phyloP scores from a whole-genome alignment of 1,140 invertebrate genomes.

The Drosophila yakuba region DNA sequence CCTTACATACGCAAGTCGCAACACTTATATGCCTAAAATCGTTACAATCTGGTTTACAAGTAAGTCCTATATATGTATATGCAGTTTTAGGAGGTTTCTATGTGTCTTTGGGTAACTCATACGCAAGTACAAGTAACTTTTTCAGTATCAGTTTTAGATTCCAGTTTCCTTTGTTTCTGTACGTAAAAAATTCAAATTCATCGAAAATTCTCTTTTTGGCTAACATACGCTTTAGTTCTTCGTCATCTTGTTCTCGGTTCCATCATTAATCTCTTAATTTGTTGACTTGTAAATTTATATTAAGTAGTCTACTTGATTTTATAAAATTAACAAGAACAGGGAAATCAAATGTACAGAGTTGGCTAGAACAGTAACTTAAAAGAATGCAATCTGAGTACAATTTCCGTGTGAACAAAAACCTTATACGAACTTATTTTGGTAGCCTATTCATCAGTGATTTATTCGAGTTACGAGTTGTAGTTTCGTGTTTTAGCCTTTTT shows the following conservation, averaged over 20 bases:
- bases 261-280: conserved; percentile 18
- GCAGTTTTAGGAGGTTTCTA: conserved; percentile 52
- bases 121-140: conserved; percentile 32
- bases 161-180: conserved; percentile 42
- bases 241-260: conserved; percentile 25
- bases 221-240: conserved; percentile 37
- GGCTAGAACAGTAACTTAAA: conserved; percentile 16
- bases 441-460: conserved; percentile 70
- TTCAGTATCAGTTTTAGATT: conserved; percentile 66
- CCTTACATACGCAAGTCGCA: conserved; percentile 58
- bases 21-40: conserved; percentile 77
- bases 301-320: conserved; percentile 7
- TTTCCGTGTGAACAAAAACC: conserved; percentile 48
- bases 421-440: conserved; percentile 80
- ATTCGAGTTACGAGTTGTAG: conserved; percentile 60
- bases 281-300: conserved; percentile 30
- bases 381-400: conserved; percentile 24
- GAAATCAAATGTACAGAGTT: conserved; percentile 26
- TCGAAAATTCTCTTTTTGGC: conserved; percentile 49
- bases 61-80: conserved; percentile 58
- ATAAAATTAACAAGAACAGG: background rate
- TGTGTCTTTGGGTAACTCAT: conserved; percentile 40
- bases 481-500: conserved; percentile 55
- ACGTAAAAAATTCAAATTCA: conserved; percentile 50
- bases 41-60: conserved; percentile 71